phyloP scores from a whole-genome alignment of 2,797 vertebrate genomes.

The Pterois miles region DNA sequence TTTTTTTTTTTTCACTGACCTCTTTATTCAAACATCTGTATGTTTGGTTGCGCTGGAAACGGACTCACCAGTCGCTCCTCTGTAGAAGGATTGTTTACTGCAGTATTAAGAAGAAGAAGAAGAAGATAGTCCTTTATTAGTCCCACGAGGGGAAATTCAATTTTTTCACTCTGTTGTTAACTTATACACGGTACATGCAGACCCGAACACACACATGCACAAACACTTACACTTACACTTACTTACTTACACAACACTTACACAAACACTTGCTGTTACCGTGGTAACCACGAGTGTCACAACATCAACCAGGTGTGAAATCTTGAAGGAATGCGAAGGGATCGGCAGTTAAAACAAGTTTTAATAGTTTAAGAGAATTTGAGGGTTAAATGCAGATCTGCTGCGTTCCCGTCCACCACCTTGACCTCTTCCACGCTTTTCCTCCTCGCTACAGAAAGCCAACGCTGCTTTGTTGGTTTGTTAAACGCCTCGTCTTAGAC shows the following conservation, averaged over 20 bases:
- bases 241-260: no score
- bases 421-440: neutral
- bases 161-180: no score
- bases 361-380: neutral
- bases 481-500: neutral
- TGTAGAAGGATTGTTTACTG: neutral
- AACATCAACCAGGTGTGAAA: neutral
- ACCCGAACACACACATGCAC: no score
- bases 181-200: no score
- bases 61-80: neutral
- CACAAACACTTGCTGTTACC: neutral
- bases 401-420: neutral
- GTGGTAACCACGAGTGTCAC: neutral
- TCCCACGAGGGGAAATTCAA: no score
- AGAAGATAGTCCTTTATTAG: no score
- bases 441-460: neutral
- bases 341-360: neutral
- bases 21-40: neutral
- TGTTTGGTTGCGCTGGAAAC: neutral
- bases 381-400: neutral
- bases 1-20: no score
- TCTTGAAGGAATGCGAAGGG: neutral
- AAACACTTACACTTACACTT: no score
- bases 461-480: neutral
- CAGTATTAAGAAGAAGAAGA: no score